Percentiles rank a stretch among this genome's conserved stretches.
Conservation (phyloP, 2,888 invertebrate species). For the Heteromurus nitidus region DNA sequence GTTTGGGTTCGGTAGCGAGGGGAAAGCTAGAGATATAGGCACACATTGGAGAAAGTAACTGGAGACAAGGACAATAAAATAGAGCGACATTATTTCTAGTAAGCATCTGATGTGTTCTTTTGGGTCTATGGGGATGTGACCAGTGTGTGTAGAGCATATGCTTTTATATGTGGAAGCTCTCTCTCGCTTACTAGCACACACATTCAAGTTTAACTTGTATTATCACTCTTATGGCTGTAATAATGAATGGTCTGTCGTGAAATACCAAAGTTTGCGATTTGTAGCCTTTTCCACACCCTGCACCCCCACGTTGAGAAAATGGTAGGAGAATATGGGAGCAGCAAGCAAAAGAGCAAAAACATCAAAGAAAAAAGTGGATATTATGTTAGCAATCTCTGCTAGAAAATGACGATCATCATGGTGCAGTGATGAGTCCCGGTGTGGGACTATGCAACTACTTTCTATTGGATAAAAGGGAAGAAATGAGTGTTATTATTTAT, state of each 20-base stretch:
- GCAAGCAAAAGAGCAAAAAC: not conserved
- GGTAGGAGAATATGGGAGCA: constrained; percentile 1
- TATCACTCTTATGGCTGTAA: constrained; percentile 52
- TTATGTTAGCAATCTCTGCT: not conserved
- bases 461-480: too few relatives aligned
- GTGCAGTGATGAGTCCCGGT: constrained; percentile 9
- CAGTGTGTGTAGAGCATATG: constrained; percentile 1
- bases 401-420: constrained; percentile 20
- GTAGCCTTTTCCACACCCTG: constrained; percentile 69
- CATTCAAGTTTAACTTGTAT: not conserved
- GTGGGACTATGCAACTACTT: too few relatives aligned
- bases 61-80: constrained; percentile 68
- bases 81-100: constrained; percentile 68
- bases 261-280: constrained; percentile 68
- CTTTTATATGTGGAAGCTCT: not conserved
- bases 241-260: constrained; percentile 69
- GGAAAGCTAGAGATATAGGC: constrained; percentile 18
- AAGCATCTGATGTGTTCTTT: constrained; percentile 67
- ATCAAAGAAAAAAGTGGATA: constrained; percentile 2
- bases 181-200: not conserved
- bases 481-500: not conserved
- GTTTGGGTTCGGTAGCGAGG: not conserved
- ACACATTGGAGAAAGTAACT: constrained; percentile 50
- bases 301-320: constrained; percentile 27
- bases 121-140: constrained; percentile 61